phyloP scores from a whole-genome alignment of 2,888 invertebrate genomes.

The Acronicta leporina region DNA sequence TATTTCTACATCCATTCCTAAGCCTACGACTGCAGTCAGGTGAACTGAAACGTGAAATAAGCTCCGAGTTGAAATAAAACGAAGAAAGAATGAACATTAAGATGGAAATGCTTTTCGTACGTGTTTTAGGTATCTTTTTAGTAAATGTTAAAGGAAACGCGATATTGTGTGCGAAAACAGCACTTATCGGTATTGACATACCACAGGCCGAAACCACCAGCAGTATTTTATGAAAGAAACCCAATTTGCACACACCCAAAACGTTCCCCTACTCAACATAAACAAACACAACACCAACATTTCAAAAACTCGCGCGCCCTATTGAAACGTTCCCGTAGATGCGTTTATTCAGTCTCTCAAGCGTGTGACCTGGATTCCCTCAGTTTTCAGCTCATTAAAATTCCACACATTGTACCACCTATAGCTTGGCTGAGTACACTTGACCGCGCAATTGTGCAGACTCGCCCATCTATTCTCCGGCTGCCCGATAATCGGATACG shows the following conservation, averaged over 20 bases:
- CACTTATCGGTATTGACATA: no score
- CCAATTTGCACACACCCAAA: constrained; percentile 33
- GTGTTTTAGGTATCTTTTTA: no score
- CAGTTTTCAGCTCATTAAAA: constrained; percentile 61
- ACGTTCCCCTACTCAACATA: constrained; percentile 9
- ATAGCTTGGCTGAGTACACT: constrained; percentile 57
- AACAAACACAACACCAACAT: constrained; percentile 22
- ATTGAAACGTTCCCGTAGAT: constrained; percentile 27
- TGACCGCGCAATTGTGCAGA: constrained; percentile 50
- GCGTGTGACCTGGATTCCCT: constrained; percentile 56
- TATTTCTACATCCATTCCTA: not conserved
- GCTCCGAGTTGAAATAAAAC: not conserved
- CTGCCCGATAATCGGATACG: constrained; percentile 12
- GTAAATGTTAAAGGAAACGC: no score
- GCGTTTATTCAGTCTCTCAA: constrained; percentile 37
- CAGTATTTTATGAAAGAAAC: constrained; percentile 34
- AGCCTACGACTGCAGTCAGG: not conserved
- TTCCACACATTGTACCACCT: constrained; percentile 49
- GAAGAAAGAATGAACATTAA: constrained; percentile 8
- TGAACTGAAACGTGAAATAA: not conserved
- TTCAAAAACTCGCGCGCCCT: constrained; percentile 22
- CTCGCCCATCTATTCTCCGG: constrained; percentile 18
- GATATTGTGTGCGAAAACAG: no score
- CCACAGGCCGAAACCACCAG: not conserved
- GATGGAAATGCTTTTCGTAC: not conserved